Conservation (phyloP, 2,113 vertebrate genomes). For the Passer domesticus region DNA sequence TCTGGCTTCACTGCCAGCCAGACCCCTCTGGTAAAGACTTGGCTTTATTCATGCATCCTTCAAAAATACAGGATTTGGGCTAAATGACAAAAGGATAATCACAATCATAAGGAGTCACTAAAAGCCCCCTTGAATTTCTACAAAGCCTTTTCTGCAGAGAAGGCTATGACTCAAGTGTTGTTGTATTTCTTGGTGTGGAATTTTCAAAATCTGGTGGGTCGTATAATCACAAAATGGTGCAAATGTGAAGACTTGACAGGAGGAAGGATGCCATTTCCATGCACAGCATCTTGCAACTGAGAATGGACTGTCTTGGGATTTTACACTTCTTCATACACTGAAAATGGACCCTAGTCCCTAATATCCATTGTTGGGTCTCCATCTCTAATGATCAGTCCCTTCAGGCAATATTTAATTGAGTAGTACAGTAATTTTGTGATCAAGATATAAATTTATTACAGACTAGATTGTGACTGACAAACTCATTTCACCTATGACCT, state of each 20-base stretch:
- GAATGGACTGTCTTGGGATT: background rate
- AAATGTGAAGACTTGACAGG: background rate
- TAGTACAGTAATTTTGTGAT: constrained; percentile 35
- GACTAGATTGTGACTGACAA: constrained; percentile 27
- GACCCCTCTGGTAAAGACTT: background rate
- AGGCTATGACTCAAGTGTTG: background rate
- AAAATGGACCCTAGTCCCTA: background rate
- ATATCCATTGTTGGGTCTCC: background rate
- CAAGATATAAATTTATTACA: constrained; percentile 50
- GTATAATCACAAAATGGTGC: background rate
- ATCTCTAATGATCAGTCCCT: constrained; percentile 1
- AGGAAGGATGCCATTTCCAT: background rate
- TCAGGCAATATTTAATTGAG: constrained; percentile 42
- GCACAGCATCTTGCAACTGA: background rate
- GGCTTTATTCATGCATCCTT: background rate
- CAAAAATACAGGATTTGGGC: background rate
- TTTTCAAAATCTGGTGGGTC: background rate
- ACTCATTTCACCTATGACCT: constrained; percentile 40
- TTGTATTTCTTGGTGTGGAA: background rate
- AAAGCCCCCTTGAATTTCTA: background rate
- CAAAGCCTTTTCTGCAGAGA: background rate
- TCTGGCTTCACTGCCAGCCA: background rate
- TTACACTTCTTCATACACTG: background rate
- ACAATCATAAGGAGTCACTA: rapidly evolving
- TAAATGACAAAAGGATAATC: background rate